phyloP scores from a whole-genome alignment of 2,888 invertebrate species.

The Agonum fuliginosum region DNA sequence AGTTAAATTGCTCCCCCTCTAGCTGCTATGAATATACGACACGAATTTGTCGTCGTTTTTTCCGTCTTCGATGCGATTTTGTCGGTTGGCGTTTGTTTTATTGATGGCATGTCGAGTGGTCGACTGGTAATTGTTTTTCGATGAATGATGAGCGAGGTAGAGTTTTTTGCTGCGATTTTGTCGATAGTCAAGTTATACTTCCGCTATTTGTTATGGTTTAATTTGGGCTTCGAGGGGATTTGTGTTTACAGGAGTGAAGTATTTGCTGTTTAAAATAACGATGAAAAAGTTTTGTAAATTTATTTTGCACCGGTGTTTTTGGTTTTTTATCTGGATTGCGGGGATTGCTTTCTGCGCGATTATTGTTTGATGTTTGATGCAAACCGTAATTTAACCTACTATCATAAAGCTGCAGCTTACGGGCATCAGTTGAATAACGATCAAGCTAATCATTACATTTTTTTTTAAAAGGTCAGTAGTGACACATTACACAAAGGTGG shows the following conservation, averaged over 20 bases:
- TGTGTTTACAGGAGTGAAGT: background rate
- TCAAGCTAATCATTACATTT: too few relatives aligned
- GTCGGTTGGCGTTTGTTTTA: constrained; percentile 25
- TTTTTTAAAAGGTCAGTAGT: too few relatives aligned
- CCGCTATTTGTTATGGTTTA: constrained; percentile 16
- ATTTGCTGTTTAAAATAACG: background rate
- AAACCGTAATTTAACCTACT: too few relatives aligned
- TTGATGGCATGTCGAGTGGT: constrained; percentile 19
- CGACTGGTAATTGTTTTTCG: constrained; percentile 37
- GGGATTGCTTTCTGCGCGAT: background rate
- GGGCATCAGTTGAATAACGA: too few relatives aligned
- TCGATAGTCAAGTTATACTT: constrained; percentile 1
- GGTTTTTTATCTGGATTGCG: background rate
- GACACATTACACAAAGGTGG: too few relatives aligned
- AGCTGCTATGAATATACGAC: constrained; percentile 11
- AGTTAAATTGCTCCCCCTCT: constrained; percentile 35
- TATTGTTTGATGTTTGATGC: background rate
- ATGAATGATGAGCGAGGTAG: constrained; percentile 24
- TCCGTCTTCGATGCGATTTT: constrained; percentile 7
- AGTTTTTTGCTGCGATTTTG: background rate
- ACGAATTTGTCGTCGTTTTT: constrained; percentile 27
- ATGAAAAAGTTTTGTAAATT: background rate
- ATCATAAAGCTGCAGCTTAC: too few relatives aligned
- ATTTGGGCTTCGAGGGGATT: background rate
- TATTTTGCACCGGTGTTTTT: background rate